Evolutionary conservation across 2,113 vertebrate species (phyloP).

Genomic region (Natator depressus): DNA sequence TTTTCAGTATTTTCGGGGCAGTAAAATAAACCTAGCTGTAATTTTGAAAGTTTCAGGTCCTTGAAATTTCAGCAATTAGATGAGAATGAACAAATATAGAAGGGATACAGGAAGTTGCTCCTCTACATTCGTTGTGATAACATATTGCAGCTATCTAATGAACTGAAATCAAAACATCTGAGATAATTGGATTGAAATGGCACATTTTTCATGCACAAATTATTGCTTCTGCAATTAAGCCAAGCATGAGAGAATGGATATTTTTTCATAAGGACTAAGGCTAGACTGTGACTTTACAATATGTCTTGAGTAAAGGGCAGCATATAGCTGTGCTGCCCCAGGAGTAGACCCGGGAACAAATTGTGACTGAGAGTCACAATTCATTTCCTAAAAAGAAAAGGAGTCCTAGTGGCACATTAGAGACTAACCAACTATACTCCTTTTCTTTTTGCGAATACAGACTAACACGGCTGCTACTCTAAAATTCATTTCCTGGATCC

Average conservation of each 20-base stretch:
- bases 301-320: neutral
- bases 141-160: neutral
- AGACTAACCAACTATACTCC: too few species aligned
- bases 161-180: neutral
- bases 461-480: too few species aligned
- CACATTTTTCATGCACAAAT: neutral
- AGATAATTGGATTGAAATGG: neutral
- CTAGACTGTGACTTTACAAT: accelerated
- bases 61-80: conserved; percentile 7
- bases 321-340: neutral
- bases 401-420: too few species aligned
- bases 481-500: neutral
- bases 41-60: neutral
- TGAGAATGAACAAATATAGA: neutral
- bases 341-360: neutral
- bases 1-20: conserved; percentile 60
- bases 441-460: too few species aligned
- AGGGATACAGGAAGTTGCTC: neutral
- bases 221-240: neutral
- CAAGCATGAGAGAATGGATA: neutral
- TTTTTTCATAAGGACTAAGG: neutral
- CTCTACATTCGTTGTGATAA: neutral
- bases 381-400: neutral
- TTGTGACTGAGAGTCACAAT: neutral
- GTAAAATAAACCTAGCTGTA: conserved; percentile 29